Percentiles rank a stretch among this genome's conserved stretches.
These are phyloP conservation scores for Glaucopsyche alexis DNA, from an alignment of 2,888 invertebrate species.

Conservation along the genomic window DNA sequence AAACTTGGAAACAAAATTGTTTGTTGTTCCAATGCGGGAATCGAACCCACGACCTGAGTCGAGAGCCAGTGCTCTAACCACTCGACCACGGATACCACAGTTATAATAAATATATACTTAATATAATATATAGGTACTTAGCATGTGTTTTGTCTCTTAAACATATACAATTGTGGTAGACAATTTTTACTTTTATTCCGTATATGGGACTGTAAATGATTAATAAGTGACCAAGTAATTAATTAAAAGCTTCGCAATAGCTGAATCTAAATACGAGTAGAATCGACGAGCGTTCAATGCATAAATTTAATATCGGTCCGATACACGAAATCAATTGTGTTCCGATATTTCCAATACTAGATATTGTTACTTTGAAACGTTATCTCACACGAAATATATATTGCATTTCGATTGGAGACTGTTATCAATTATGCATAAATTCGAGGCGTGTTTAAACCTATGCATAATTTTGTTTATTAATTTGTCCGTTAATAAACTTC, in stretches of 20 bases:
- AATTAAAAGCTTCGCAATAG: background rate
- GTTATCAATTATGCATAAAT: background rate
- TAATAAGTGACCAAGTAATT: background rate
- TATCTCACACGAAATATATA: constrained; percentile 23
- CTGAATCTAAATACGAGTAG: constrained; percentile 27
- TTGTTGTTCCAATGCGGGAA: too few species aligned
- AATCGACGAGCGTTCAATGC: constrained; percentile 27
- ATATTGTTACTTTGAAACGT: constrained; percentile 30
- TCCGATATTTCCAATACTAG: constrained; percentile 27
- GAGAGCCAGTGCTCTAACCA: too few species aligned
- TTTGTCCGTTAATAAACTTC: background rate
- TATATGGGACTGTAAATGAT: background rate
- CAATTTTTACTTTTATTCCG: too few species aligned
- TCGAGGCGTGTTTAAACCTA: background rate
- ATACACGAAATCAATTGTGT: constrained; percentile 30
- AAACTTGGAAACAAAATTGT: too few species aligned
- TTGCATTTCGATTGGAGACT: constrained; percentile 21
- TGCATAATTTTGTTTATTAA: background rate
- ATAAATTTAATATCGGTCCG: constrained; percentile 31
- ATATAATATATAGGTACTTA: too few species aligned
- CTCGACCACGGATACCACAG: too few species aligned
- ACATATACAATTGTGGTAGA: too few species aligned
- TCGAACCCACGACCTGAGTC: too few species aligned
- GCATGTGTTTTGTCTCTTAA: too few species aligned
- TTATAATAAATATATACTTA: too few species aligned